Conservation (phyloP, 2,113 vertebrate species). For the Phycodurus eques region DNA sequence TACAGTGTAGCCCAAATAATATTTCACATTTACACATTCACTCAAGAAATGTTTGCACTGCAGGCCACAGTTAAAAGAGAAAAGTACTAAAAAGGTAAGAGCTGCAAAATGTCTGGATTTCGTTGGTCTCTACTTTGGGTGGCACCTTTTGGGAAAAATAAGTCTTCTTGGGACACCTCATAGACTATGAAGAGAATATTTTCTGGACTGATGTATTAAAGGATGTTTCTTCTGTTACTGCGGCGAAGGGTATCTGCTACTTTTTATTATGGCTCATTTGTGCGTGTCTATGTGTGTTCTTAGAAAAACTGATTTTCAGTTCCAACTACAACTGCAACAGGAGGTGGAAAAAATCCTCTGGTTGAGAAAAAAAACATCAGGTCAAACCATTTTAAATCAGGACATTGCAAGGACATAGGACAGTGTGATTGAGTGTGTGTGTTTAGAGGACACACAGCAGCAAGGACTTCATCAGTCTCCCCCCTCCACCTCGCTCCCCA, state of each 20-base stretch:
- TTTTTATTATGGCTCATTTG: not conserved
- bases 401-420: slow-evolving; percentile 68
- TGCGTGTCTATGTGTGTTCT: not conserved
- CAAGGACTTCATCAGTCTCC: slow-evolving; percentile 69
- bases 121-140: not conserved
- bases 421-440: slow-evolving; percentile 67
- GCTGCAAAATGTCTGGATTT: not conserved
- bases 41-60: not conserved
- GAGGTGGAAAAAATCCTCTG: slow-evolving; percentile 44
- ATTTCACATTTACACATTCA: not conserved
- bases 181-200: not conserved
- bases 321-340: slow-evolving; percentile 19
- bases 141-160: not conserved
- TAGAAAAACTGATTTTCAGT: not conserved
- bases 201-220: not conserved
- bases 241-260: not conserved
- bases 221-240: not conserved
- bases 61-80: not conserved
- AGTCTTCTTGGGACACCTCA: not conserved
- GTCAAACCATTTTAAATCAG: slow-evolving; percentile 73
- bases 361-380: slow-evolving; percentile 50
- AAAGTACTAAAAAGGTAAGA: not conserved
- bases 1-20: not conserved
- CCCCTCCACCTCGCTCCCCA: slow-evolving; percentile 39
- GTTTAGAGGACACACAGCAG: slow-evolving; percentile 65